Evolutionary conservation across 2,888 invertebrate genomes (phyloP).

Genomic region (Polydrusus tereticollis): DNA sequence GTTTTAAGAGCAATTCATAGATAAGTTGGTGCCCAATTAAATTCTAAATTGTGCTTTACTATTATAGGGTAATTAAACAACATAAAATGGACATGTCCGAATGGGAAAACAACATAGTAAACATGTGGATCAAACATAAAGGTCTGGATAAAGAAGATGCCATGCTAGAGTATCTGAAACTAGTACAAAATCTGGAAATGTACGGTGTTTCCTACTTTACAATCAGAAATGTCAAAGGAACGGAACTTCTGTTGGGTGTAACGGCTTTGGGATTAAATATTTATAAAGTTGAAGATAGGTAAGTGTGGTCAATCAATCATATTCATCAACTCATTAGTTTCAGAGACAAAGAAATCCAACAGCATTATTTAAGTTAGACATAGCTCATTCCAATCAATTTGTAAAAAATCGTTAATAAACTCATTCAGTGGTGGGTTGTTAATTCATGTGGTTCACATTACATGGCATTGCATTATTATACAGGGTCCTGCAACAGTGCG

Average conservation of each 20-base stretch:
- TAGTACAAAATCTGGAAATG: slow-evolving; percentile 97
- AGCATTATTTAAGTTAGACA: no score
- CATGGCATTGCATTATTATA: no score
- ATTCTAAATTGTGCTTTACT: no score
- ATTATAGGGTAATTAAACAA: slow-evolving; percentile 87
- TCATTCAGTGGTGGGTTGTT: no score
- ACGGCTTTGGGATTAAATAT: slow-evolving; percentile 98
- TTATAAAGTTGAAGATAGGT: slow-evolving; percentile 97
- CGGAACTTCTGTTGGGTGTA: slow-evolving; percentile 96
- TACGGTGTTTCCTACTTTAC: slow-evolving; percentile 99
- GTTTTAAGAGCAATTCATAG: no score
- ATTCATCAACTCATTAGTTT: background rate
- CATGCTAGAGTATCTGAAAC: slow-evolving; percentile 99
- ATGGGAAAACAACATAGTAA: slow-evolving; percentile 97
- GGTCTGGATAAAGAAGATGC: slow-evolving; percentile 94
- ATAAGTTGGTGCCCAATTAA: no score
- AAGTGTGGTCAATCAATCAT: slow-evolving; percentile 50
- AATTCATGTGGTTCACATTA: no score
- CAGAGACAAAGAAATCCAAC: slow-evolving; percentile 5
- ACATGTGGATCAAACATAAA: slow-evolving; percentile 97
- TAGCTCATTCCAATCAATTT: no score
- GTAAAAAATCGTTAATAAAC: no score
- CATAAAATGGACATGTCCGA: slow-evolving; percentile 96
- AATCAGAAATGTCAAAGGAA: slow-evolving; percentile 98
- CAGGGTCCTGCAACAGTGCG: no score